Base-by-base conservation (phyloP, 2,797 vertebrate species). In the Amniataba percoides region DNA sequence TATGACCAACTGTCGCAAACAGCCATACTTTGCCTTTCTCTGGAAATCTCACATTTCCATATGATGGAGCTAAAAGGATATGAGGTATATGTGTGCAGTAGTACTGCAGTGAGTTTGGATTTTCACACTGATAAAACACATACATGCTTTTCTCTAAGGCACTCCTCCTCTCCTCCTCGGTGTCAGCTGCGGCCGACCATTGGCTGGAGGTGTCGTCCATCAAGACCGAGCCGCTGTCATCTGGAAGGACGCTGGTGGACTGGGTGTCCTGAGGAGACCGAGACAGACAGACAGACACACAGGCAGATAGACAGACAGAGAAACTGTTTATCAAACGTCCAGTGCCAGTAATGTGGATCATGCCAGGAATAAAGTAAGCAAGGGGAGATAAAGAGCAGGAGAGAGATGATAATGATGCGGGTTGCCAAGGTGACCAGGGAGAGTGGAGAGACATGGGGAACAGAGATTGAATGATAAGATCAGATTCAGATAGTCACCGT, bases 141-240 rank as follows among this genome's bases (percentile, higher is more conserved):
- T 95, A 98, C 97, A 97, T 96, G 96, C 97, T 98, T 94, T 97
- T 97, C 92, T 98, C 97, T 93, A 97, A 96, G 92, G 97, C 97
- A 90, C 82, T 94, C 85, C 71, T 96, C 84, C 95, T 95, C 86
- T 96, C 96, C 82, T 97, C 96, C 87, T 97, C 96, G 23, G 92
- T 97, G 93, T 96, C 95, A 39, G 92, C 89, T 3, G 61, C 88
- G 16, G 91, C 79, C 1, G 95, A 95, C 77, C 94, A 95, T 68
- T 95, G 94, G 91, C 94, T 95, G 88, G 91, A 95, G 42, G 93
- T 93, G 82, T 96, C 95, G 27, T 96, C 95, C 90, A 93, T 94
- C 89, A 93, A 79, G 78, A 91, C 40, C 0, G 94, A 94, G 89
- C 89, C 82, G 48, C 92, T 87, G 90, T 94, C 93, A 69, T 95